A percentile compares a stretch with the other conserved stretches of the same genome.
phyloP scores from a whole-genome alignment of 1,140 invertebrate species.

The Uloborus diversus region DNA sequence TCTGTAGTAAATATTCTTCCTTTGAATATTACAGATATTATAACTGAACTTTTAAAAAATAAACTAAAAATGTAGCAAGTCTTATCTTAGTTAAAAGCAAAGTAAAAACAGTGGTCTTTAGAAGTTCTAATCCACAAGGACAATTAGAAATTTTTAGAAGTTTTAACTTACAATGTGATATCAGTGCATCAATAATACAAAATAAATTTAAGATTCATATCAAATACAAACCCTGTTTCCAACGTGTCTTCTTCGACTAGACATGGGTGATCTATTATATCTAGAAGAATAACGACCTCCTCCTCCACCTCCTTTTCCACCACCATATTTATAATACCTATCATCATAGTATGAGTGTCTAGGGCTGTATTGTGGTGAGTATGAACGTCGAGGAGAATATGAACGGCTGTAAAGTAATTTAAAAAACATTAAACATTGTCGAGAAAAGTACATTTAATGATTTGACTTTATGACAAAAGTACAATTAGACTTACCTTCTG shows the following conservation, averaged over 20 bases:
- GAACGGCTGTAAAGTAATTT: constrained; percentile 42
- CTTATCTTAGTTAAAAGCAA: no score
- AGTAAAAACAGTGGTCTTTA: no score
- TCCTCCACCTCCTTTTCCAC: not conserved
- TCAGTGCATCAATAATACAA: no score
- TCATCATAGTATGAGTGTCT: constrained; percentile 38
- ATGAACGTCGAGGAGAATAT: constrained; percentile 50
- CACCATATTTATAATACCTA: constrained; percentile 12
- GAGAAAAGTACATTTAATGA: no score
- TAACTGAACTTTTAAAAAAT: no score
- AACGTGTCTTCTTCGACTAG: constrained; percentile 67
- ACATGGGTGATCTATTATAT: constrained; percentile 69
- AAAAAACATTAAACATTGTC: not conserved
- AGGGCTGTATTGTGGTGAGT: constrained; percentile 47
- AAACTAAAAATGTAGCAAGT: no score
- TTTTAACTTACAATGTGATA: no score
- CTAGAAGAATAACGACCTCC: constrained; percentile 46
- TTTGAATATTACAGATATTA: no score
- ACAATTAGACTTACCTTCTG: constrained; percentile 19
- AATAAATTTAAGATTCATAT: not conserved
- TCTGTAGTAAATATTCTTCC: no score
- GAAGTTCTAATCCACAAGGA: no score
- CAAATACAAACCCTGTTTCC: constrained; percentile 61
- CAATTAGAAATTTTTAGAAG: no score
- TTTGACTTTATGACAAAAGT: no score